phyloP scores from a whole-genome alignment of 2,888 invertebrate genomes.

The Teleogryllus oceanicus region DNA sequence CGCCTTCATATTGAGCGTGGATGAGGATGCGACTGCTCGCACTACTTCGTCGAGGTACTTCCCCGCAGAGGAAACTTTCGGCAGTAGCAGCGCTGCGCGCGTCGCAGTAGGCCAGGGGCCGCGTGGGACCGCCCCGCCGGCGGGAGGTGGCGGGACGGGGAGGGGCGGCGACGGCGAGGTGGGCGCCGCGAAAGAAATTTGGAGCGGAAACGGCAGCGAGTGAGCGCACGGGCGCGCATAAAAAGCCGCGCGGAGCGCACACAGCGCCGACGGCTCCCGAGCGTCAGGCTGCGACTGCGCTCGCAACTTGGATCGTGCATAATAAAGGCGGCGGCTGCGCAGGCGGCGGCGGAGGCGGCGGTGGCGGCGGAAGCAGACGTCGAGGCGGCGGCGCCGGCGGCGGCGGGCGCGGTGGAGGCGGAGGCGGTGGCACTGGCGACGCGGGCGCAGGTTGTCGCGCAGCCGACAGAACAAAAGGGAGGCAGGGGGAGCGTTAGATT shows the following conservation, averaged over 20 bases:
- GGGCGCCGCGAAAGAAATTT: too few species aligned
- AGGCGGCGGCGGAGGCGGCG: not conserved
- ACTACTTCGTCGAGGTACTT: too few species aligned
- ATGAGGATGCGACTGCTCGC: too few species aligned
- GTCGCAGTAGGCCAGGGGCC: too few species aligned
- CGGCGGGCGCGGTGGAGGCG: not conserved
- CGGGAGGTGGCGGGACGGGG: too few species aligned
- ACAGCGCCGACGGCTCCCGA: not conserved
- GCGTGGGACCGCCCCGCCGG: too few species aligned
- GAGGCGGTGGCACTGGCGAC: not conserved
- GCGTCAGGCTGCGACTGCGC: not conserved
- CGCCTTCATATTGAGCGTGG: too few species aligned
- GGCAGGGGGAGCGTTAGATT: slow-evolving; percentile 27
- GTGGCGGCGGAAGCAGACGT: not conserved
- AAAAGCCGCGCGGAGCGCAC: not conserved
- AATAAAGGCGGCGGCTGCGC: not conserved
- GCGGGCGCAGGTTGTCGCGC: not conserved
- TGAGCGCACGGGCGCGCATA: not conserved
- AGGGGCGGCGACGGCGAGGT: not conserved
- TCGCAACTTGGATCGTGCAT: not conserved
- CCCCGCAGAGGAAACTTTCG: too few species aligned
- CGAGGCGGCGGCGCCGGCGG: not conserved
- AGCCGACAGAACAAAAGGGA: slow-evolving; percentile 19
- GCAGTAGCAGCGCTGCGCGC: too few species aligned
- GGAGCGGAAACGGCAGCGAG: too few species aligned